phyloP scores from a whole-genome alignment of 2,888 invertebrate species.

The Euplagia quadripunctaria region DNA sequence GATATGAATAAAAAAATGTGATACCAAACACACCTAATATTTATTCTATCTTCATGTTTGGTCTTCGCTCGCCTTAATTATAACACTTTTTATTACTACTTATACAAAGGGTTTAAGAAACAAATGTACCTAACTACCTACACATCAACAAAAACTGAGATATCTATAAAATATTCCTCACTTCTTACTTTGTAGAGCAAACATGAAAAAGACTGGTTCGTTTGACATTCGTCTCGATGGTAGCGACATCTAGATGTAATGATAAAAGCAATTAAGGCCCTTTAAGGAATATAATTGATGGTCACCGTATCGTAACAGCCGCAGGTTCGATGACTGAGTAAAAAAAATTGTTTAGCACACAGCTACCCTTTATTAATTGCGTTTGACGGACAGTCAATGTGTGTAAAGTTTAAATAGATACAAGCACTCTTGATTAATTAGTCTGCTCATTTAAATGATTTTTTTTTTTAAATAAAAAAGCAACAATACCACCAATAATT shows the following conservation, averaged over 20 bases:
- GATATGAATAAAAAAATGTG: no score
- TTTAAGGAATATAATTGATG: slow-evolving; percentile 71
- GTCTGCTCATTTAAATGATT: slow-evolving; percentile 18
- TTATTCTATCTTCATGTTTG: neutral
- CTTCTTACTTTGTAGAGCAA: slow-evolving; percentile 29
- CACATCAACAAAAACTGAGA: neutral
- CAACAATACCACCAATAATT: no score
- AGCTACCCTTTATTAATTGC: slow-evolving; percentile 57
- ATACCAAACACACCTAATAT: neutral
- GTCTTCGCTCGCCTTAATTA: neutral
- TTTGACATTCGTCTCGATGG: slow-evolving; percentile 61
- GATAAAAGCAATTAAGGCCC: slow-evolving; percentile 76
- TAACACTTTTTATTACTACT: neutral
- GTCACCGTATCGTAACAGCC: slow-evolving; percentile 51
- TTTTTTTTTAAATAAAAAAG: no score
- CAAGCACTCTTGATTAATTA: slow-evolving; percentile 43
- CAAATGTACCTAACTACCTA: slow-evolving; percentile 3
- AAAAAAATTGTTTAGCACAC: slow-evolving; percentile 41
- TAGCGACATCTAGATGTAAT: slow-evolving; percentile 63
- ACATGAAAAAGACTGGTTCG: slow-evolving; percentile 43
- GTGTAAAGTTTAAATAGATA: neutral
- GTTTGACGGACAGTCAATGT: slow-evolving; percentile 48
- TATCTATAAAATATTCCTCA: slow-evolving; percentile 21
- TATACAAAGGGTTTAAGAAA: neutral
- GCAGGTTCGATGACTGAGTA: slow-evolving; percentile 54